A percentile compares a stretch with the other conserved stretches of the same genome.
Conservation (phyloP, 1,140 invertebrate genomes). For the Lasaia peninsularis region DNA sequence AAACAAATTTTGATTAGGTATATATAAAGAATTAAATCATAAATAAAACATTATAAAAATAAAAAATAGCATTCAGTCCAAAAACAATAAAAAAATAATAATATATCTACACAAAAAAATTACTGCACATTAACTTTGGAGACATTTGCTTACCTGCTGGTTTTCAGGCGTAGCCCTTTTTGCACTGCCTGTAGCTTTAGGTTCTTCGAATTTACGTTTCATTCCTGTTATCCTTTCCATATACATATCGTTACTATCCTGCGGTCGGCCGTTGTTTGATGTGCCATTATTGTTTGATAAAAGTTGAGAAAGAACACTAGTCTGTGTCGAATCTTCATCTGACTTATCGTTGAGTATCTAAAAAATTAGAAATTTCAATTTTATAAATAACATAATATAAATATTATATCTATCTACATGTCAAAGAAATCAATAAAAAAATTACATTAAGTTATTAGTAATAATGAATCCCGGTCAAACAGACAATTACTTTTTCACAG, state of each 20-base stretch:
- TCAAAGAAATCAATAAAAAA: no score
- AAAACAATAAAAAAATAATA: no score
- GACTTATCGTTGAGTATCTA: slow-evolving; percentile 91
- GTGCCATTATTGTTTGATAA: slow-evolving; percentile 81
- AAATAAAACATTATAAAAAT: no score
- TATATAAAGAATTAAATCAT: no score
- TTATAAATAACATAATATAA: no score
- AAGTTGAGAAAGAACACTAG: slow-evolving; percentile 88
- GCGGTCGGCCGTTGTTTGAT: slow-evolving; percentile 46
- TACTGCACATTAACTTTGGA: background rate
- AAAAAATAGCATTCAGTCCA: no score
- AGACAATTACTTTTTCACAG: no score
- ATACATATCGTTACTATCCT: slow-evolving; percentile 76
- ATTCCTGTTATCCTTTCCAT: slow-evolving; percentile 67
- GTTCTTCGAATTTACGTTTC: slow-evolving; percentile 79
- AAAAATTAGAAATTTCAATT: slow-evolving; percentile 16
- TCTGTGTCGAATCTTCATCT: slow-evolving; percentile 86
- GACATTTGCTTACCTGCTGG: slow-evolving; percentile 79
- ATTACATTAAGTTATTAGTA: no score
- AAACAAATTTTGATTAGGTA: no score
- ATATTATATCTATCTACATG: no score
- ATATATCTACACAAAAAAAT: no score
- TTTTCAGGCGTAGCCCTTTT: slow-evolving; percentile 80
- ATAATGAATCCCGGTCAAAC: no score
- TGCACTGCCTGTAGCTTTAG: slow-evolving; percentile 71